Conservation (phyloP, 2,797 vertebrate genomes). For the Peromyscus eremicus region DNA sequence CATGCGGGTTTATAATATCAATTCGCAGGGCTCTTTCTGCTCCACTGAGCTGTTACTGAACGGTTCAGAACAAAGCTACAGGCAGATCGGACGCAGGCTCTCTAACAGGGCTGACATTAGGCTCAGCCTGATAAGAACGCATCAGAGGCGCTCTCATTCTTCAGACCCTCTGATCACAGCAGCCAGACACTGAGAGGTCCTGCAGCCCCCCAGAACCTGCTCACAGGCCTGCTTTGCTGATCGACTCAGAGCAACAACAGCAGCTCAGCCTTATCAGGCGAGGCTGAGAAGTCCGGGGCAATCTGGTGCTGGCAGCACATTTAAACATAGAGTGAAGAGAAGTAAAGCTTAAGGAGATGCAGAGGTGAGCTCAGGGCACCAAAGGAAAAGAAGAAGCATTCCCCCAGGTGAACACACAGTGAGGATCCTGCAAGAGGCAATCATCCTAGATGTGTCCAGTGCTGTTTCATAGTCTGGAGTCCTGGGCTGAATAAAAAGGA, state of each 20-base stretch:
- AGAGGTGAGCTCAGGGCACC: too few species aligned
- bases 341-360: slow-evolving; percentile 18
- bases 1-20: slow-evolving; percentile 89
- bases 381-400: not conserved
- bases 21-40: slow-evolving; percentile 90
- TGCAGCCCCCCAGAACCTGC: slow-evolving; percentile 79
- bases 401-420: not conserved
- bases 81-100: slow-evolving; percentile 89
- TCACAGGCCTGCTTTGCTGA: slow-evolving; percentile 83
- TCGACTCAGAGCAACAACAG: slow-evolving; percentile 68
- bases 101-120: slow-evolving; percentile 89
- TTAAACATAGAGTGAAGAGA: slow-evolving; percentile 65
- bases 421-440: not conserved
- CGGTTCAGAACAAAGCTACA: slow-evolving; percentile 91
- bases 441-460: not conserved
- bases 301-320: slow-evolving; percentile 63
- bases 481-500: not conserved
- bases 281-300: slow-evolving; percentile 52
- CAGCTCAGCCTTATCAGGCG: slow-evolving; percentile 65
- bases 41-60: slow-evolving; percentile 91
- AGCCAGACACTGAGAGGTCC: slow-evolving; percentile 72
- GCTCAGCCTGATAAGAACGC: slow-evolving; percentile 89
- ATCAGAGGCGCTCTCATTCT: slow-evolving; percentile 86
- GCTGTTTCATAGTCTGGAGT: not conserved
- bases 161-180: slow-evolving; percentile 84